Base-by-base conservation (phyloP, 2,888 invertebrate species). In the Drosophila ezoana region DNA sequence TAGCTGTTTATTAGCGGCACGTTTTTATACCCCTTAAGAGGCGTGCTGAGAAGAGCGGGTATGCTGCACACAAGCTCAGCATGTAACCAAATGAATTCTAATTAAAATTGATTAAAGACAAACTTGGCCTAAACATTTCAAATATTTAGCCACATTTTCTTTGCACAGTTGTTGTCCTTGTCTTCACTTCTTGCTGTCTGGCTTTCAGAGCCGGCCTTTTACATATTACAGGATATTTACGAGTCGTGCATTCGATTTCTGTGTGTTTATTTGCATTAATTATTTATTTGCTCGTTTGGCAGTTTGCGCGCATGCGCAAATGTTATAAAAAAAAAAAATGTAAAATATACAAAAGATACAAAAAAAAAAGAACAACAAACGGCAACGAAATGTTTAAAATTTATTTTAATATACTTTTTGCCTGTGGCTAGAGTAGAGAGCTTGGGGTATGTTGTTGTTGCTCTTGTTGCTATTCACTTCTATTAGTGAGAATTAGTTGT, bases 261-360 rank as follows among this genome's bases (percentile, higher is more conserved):
- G 71, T 71, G 65, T 20, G 37, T 86, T 85, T 82, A 74, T 78
- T 87, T 84, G 84, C 82, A 87, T 90, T 87, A 85, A 86, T 90
- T 85, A 89, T 89, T 86, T 82, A 86, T 84, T 60, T 86, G 82
- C 75, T 84, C 85, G 80, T 90, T 89, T 86, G 84, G 75, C 79
- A 67, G 81, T 79, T 83, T 77, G 89, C 64, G 81, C 90, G 89
- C 90, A 89, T 89, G 89, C 87, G 89, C 80, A 83, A 87, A 88
- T 79, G 81, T 69, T 82, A 78, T 74, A 84, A 78, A 86, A 73
- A 78, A 86, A 73, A 78, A 45, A 40, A 47, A 40, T 28, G 48
- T 67, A 76, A 73, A 84, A 68, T 76, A 56, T 14, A 58, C 61
- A 51, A 52, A 40, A 40, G 23, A 23, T n/a, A 48, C 33, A 43